Evolutionary conservation across 2,113 vertebrate species (phyloP), one percentile per base, ranked within the genome.

Genomic region (Oncorhynchus kisutch): DNA sequence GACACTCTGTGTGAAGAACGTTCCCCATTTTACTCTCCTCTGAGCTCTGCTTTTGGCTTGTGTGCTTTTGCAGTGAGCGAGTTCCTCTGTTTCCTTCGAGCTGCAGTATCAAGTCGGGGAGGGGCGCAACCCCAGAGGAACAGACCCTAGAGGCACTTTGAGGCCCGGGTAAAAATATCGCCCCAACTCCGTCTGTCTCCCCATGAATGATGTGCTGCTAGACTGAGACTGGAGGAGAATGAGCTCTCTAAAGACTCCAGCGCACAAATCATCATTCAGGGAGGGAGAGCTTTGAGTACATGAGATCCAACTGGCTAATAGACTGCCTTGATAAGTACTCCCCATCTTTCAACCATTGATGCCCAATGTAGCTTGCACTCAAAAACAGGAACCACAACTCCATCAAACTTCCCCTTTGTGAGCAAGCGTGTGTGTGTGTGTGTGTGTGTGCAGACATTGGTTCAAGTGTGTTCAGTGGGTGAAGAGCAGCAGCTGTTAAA

Each of bases 401-500:
- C 7, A 11, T 64, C 62, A 22, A n/a, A 64, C n/a, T 64, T 4
- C 62, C n/a, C 22, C 5, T 64, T 45, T 45, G 39, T 45, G 39
- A 45, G 39, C 39, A 11, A 45, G 39, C 0, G 39, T 2, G 5
- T 24, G 59, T 22, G 39, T 24, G 59, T n/a, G 39, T 2, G 5
- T 24, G 59, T 22, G 39, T 22, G 39, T 62, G 16, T 16, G 14
- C 86, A 84, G 87, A 45, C 39, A 3, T 45, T 45, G 39, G 39
- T 45, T 45, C 9, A 9, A 11, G 65, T 69, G 65, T 18, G 29
- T 76, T 72, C 13, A 80, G 59, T 12, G 64, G 82, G 81, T 89
- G 88, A 91, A 88, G 83, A 87, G 87, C 85, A 87, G 92, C 92
- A 92, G 92, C 92, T 93, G 92, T 90, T 91, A 91, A 90, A 93